These are phyloP conservation scores for Conger conger DNA, from an alignment of 2,113 vertebrate species.

Conservation along the genomic window DNA sequence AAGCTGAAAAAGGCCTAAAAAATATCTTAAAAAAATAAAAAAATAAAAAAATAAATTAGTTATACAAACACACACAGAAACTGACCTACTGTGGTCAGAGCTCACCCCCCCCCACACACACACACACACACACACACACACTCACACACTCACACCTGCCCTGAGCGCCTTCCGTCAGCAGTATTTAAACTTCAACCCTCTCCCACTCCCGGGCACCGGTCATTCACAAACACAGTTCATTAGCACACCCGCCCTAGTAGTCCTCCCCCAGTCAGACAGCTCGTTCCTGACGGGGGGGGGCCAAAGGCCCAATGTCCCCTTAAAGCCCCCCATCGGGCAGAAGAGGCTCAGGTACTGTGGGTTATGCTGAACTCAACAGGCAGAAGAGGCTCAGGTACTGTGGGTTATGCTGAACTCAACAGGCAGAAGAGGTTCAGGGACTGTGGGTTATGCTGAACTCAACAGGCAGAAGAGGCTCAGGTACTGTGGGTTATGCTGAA, in stretches of 20 bases:
- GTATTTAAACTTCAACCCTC: not conserved
- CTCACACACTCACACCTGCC: conserved; percentile 39
- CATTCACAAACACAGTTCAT: conserved; percentile 74
- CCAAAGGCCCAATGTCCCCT: conserved; percentile 82
- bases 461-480: not conserved
- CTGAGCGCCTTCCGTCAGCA: no score
- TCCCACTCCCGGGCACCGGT: conserved; percentile 67
- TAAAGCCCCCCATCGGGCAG: conserved; percentile 22
- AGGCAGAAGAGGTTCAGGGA: conserved; percentile 44
- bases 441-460: conserved; percentile 81
- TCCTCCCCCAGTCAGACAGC: conserved; percentile 73
- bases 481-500: conserved; percentile 83
- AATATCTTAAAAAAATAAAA: no score
- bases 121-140: no score
- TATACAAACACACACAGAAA: conserved; percentile 57
- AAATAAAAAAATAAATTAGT: no score
- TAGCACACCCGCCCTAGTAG: conserved; percentile 67
- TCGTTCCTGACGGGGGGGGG: conserved; percentile 78
- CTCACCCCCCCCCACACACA: conserved; percentile 9
- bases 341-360: conserved; percentile 65
- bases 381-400: conserved; percentile 60
- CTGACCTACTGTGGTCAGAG: conserved; percentile 56
- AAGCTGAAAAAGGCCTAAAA: no score
- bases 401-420: conserved; percentile 75
- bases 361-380: conserved; percentile 72